A percentile compares a stretch with the other conserved stretches of the same genome.
Conservation (phyloP, 2,888 invertebrate genomes). For the Cyaniris semiargus region DNA sequence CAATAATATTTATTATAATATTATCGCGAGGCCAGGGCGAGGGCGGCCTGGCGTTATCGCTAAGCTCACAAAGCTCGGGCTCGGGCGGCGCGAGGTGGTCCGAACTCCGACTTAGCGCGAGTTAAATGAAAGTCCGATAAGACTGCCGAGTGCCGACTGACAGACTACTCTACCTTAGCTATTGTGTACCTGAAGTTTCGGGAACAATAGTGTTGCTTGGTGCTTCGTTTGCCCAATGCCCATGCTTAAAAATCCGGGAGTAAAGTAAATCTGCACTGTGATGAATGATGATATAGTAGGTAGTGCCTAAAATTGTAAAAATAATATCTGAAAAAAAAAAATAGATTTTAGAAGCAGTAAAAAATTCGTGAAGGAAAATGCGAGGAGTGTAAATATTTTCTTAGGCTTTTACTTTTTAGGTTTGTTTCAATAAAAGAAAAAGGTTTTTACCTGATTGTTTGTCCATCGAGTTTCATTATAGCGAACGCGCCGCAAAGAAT, state of each 20-base stretch:
- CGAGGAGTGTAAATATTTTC: background rate
- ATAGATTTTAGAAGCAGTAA: background rate
- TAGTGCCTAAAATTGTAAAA: background rate
- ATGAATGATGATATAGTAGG: too few species aligned
- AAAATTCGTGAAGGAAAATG: background rate
- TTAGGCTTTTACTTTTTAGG: background rate
- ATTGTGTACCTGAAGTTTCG: background rate
- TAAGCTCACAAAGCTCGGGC: background rate
- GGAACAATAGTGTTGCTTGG: background rate
- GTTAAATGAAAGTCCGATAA: constrained; percentile 2
- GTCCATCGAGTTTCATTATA: background rate
- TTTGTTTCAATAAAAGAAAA: background rate
- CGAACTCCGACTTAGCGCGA: background rate
- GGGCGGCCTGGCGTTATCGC: background rate
- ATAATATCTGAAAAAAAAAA: background rate
- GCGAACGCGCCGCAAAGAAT: background rate
- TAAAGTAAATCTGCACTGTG: too few species aligned
- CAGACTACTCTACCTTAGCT: background rate
- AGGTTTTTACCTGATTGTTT: constrained; percentile 1
- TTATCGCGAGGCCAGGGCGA: background rate
- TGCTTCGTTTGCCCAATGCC: background rate
- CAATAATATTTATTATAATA: background rate
- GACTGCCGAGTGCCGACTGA: background rate
- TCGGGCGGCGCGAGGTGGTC: background rate
- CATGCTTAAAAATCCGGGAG: background rate